phyloP scores from a whole-genome alignment of 2,888 invertebrate species.

The Drosophila recens region DNA sequence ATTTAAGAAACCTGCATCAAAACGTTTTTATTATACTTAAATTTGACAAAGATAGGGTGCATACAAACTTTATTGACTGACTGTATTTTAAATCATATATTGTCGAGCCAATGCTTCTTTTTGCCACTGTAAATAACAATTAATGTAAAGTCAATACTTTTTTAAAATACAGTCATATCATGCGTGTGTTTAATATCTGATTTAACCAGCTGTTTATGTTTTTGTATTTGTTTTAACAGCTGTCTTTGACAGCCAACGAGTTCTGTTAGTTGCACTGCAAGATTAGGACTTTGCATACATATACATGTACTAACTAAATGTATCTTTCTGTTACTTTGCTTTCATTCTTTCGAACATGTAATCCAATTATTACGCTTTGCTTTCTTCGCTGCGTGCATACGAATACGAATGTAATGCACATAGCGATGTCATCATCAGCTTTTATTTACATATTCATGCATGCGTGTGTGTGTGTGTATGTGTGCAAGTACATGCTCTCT shows the following conservation, averaged over 20 bases:
- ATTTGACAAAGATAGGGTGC: too few relatives aligned
- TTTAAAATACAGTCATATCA: background rate
- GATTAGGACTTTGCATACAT: constrained; percentile 14
- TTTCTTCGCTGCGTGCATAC: constrained; percentile 19
- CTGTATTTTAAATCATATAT: too few relatives aligned
- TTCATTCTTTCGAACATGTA: constrained; percentile 19
- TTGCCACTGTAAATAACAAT: background rate
- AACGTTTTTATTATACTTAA: too few relatives aligned
- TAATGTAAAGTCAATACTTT: background rate
- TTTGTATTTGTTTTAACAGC: constrained; percentile 40
- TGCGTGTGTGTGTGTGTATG: background rate
- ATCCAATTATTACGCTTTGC: constrained; percentile 49
- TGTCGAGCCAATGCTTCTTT: background rate
- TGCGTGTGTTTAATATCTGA: background rate
- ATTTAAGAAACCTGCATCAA: too few relatives aligned
- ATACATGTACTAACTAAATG: constrained; percentile 3
- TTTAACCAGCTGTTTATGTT: constrained; percentile 32
- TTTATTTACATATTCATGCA: background rate
- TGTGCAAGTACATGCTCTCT: constrained; percentile 4
- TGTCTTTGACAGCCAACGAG: constrained; percentile 24
- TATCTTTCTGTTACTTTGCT: constrained; percentile 17
- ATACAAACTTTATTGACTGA: too few relatives aligned
- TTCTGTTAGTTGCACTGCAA: constrained; percentile 14
- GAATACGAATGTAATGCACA: background rate
- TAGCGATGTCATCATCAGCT: constrained; percentile 1